Conservation (phyloP, 2,797 vertebrate genomes). For the Tiaroga cobitis region DNA sequence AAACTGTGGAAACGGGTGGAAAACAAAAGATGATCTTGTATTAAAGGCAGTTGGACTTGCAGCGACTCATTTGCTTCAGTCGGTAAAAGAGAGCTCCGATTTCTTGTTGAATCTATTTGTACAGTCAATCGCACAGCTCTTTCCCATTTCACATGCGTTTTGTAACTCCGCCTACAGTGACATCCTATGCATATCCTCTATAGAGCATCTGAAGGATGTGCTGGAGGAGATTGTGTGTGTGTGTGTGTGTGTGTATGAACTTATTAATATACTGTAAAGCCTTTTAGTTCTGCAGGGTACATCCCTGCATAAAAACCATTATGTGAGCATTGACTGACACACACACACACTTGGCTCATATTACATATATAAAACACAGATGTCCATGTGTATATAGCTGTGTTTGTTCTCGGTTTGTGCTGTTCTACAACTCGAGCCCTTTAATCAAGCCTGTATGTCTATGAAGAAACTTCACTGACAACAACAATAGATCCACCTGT, state of each 20-base stretch:
- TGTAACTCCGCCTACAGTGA: background rate
- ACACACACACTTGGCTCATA: constrained; percentile 18
- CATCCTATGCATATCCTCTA: background rate
- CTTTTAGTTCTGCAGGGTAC: background rate
- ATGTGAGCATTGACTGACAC: constrained; percentile 1
- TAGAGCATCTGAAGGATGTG: constrained; percentile 19
- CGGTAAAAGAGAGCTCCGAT: background rate
- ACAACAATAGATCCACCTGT: constrained; percentile 39
- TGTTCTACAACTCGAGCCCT: constrained; percentile 14
- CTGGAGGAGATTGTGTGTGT: constrained; percentile 24
- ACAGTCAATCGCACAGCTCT: background rate
- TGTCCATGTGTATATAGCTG: constrained; percentile 39
- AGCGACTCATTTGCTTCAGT: background rate
- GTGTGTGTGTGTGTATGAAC: background rate
- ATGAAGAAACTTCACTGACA: constrained; percentile 33
- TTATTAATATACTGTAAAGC: background rate
- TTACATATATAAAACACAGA: constrained; percentile 43
- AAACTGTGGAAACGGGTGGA: too few species aligned
- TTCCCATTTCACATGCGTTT: background rate
- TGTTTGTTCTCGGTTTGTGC: constrained; percentile 37
- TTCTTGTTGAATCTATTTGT: background rate
- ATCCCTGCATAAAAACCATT: constrained; percentile 3
- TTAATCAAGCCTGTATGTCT: constrained; percentile 44
- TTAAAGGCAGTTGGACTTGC: background rate
- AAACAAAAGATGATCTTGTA: too few species aligned